These are phyloP conservation scores for Cyprinella venusta DNA, from an alignment of 2,797 vertebrate species.

Conservation along the genomic window DNA sequence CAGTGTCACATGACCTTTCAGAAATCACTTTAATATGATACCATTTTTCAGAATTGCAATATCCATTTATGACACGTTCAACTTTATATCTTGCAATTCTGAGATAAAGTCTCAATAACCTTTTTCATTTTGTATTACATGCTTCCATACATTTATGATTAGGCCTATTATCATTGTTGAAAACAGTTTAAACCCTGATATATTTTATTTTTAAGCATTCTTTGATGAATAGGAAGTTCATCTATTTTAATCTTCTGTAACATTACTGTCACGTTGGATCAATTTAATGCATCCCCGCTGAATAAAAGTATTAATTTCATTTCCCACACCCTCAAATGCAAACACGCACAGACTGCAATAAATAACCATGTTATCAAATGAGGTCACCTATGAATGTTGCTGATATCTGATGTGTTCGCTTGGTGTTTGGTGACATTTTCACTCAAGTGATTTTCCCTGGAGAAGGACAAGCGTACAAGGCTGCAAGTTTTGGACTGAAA, in stretches of 20 bases:
- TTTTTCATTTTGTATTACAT: too few species aligned
- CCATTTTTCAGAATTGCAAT: too few species aligned
- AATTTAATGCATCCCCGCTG: background rate
- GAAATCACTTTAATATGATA: background rate
- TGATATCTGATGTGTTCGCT: background rate
- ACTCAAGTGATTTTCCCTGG: background rate
- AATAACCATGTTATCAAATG: background rate
- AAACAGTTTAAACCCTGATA: conserved; percentile 37
- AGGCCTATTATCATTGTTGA: background rate
- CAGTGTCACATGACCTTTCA: conserved; percentile 1
- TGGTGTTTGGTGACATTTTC: conserved; percentile 1
- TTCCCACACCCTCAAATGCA: background rate
- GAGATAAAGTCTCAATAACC: too few species aligned
- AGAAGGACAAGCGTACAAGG: background rate
- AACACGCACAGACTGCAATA: background rate
- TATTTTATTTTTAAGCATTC: background rate
- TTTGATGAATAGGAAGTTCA: background rate
- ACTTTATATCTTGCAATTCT: too few species aligned
- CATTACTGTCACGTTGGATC: background rate
- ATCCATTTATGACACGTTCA: too few species aligned
- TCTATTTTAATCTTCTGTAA: background rate
- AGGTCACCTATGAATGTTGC: background rate
- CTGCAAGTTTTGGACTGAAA: background rate
- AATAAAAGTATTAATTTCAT: background rate
- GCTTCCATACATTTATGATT: background rate